Evolutionary conservation across 2,113 vertebrate genomes (phyloP).

Genomic region (Chlorodrepanis virens): DNA sequence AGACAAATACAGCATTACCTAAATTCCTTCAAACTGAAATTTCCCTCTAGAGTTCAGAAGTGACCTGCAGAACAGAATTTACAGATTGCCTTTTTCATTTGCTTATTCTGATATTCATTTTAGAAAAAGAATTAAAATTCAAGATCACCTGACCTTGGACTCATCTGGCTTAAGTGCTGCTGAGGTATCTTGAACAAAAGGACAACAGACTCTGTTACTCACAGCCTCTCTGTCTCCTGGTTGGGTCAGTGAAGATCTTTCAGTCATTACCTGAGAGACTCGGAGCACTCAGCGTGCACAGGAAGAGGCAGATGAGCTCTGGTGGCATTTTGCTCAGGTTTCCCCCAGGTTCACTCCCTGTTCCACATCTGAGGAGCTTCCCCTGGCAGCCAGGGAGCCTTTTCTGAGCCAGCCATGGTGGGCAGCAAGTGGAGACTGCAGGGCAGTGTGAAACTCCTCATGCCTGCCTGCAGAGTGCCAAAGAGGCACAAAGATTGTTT

Average conservation of each 20-base stretch:
- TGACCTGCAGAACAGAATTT: neutral
- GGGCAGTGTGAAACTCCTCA: neutral
- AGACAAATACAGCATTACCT: neutral
- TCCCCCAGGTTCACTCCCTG: neutral
- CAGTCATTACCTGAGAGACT: slow-evolving; percentile 15
- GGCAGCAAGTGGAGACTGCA: rapidly evolving
- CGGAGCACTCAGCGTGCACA: neutral
- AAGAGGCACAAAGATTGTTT: rapidly evolving
- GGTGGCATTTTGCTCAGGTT: neutral
- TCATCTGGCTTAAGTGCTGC: neutral
- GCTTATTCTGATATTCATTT: neutral
- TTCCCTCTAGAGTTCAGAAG: neutral
- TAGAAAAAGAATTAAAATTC: neutral
- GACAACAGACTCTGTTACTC: neutral
- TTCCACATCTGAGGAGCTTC: neutral
- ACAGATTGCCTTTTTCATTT: neutral
- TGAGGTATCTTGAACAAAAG: neutral
- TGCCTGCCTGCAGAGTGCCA: neutral
- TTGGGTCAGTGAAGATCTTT: neutral
- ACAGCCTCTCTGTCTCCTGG: neutral
- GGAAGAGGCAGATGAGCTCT: neutral
- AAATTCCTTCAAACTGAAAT: neutral
- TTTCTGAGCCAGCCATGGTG: neutral
- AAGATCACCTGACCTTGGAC: neutral
- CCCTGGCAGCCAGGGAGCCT: neutral